Conservation (phyloP, 2,888 invertebrate species). For the Brachycybe producta region DNA sequence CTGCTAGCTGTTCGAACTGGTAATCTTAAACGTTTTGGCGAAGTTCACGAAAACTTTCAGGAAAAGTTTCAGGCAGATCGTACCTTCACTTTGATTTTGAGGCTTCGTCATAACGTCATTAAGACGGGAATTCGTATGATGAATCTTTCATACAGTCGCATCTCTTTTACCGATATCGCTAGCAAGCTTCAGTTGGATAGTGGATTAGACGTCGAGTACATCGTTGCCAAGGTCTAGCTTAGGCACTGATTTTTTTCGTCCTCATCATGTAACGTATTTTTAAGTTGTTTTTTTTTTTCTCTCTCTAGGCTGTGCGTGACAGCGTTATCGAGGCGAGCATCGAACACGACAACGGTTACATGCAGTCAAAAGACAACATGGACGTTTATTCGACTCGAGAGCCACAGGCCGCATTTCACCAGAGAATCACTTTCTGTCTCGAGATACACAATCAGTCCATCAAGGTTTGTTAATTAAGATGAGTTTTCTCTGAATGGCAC, state of each 20-base stretch:
- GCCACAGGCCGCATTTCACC: conserved; percentile 90
- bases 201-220: conserved; percentile 96
- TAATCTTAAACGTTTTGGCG: conserved; percentile 83
- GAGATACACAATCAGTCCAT: conserved; percentile 98
- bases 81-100: conserved; percentile 88
- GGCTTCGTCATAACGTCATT: conserved; percentile 95
- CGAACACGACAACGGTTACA: conserved; percentile 87
- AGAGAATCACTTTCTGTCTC: conserved; percentile 91
- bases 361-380: conserved; percentile 93
- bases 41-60: conserved; percentile 79
- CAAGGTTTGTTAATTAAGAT: conserved; percentile 42
- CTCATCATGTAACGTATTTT: neutral
- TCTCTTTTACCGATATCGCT: conserved; percentile 89
- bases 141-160: conserved; percentile 88
- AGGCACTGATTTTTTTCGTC: neutral
- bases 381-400: conserved; percentile 95
- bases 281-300: neutral
- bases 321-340: conserved; percentile 96
- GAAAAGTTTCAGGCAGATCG: conserved; percentile 85
- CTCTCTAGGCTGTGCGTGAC: conserved; percentile 66
- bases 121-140: conserved; percentile 95
- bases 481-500: no score
- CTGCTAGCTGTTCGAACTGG: conserved; percentile 70
- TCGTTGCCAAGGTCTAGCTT: conserved; percentile 69
- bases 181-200: conserved; percentile 85